Conservation (phyloP, 2,888 invertebrate species). For the Drosophila imparisetae region DNA sequence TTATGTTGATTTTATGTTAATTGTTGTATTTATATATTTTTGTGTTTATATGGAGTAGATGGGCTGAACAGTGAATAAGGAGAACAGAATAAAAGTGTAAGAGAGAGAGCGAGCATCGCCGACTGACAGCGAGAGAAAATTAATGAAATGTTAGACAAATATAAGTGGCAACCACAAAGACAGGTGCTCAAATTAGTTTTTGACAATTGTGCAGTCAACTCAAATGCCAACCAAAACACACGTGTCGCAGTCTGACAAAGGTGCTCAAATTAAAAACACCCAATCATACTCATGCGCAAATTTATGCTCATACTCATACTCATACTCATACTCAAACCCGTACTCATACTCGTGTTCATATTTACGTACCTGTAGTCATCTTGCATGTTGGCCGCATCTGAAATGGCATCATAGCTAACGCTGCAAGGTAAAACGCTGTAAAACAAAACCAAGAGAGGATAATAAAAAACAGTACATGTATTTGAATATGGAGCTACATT, state of each 20-base stretch:
- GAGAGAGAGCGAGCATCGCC: constrained; percentile 35
- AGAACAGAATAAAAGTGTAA: constrained; percentile 21
- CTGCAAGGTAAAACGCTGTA: constrained; percentile 88
- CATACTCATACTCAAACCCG: background rate
- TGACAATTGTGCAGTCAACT: constrained; percentile 47
- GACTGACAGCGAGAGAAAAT: constrained; percentile 46
- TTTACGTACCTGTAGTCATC: constrained; percentile 82
- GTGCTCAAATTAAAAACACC: constrained; percentile 31
- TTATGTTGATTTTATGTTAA: too few relatives aligned
- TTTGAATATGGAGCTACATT: constrained; percentile 36
- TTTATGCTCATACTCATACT: background rate
- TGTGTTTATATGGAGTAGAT: background rate
- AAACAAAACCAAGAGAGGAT: constrained; percentile 44
- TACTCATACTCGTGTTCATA: constrained; percentile 7
- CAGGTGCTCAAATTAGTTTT: constrained; percentile 55
- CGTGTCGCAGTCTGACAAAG: constrained; percentile 35
- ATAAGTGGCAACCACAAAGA: constrained; percentile 19
- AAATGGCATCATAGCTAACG: constrained; percentile 85
- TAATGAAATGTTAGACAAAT: constrained; percentile 64
- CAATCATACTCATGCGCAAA: background rate
- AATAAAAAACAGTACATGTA: constrained; percentile 25
- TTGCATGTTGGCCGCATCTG: constrained; percentile 72
- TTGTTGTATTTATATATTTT: too few relatives aligned
- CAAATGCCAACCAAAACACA: constrained; percentile 22
- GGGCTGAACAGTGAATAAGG: constrained; percentile 2